These are phyloP conservation scores for Chloroclystis v-ata DNA, from an alignment of 2,888 invertebrate species.

Conservation along the genomic window DNA sequence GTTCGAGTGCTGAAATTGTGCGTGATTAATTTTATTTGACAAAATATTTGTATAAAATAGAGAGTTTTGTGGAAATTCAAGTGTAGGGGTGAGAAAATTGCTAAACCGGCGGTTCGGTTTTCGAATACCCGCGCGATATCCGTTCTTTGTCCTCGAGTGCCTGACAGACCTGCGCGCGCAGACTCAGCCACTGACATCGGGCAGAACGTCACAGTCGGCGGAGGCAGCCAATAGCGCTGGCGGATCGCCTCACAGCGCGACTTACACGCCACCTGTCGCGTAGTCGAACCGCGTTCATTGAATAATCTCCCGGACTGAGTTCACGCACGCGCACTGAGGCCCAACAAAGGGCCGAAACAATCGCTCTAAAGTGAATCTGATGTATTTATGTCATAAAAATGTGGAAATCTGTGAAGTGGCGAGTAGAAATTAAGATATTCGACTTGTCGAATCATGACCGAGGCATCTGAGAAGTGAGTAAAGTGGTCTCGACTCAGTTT, in stretches of 20 bases:
- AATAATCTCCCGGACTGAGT: conserved; percentile 69
- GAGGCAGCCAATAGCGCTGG: conserved; percentile 45
- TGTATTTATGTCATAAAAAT: conserved; percentile 89
- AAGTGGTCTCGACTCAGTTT: conserved; percentile 53
- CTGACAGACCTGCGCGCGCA: conserved; percentile 47
- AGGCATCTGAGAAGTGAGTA: conserved; percentile 93
- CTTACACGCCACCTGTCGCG: conserved; percentile 71
- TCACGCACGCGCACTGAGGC: conserved; percentile 76
- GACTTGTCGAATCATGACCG: conserved; percentile 93
- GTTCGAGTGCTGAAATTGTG: conserved; percentile 3
- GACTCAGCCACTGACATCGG: conserved; percentile 47
- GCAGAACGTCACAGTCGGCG: conserved; percentile 32
- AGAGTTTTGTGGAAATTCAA: conserved; percentile 15
- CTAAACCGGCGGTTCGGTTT: conserved; percentile 32
- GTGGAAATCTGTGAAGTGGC: conserved; percentile 89
- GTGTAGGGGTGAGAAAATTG: conserved; percentile 29
- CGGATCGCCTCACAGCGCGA: conserved; percentile 47
- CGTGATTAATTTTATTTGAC: conserved; percentile 3
- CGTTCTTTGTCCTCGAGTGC: conserved; percentile 33
- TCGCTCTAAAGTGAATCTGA: conserved; percentile 77
- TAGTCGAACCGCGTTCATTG: conserved; percentile 65
- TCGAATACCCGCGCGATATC: conserved; percentile 52
- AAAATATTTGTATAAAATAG: conserved; percentile 5
- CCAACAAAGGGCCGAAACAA: conserved; percentile 77
- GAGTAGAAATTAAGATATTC: conserved; percentile 90